Conservation (phyloP, 1,140 invertebrate genomes). For the Aphis craccivora region DNA sequence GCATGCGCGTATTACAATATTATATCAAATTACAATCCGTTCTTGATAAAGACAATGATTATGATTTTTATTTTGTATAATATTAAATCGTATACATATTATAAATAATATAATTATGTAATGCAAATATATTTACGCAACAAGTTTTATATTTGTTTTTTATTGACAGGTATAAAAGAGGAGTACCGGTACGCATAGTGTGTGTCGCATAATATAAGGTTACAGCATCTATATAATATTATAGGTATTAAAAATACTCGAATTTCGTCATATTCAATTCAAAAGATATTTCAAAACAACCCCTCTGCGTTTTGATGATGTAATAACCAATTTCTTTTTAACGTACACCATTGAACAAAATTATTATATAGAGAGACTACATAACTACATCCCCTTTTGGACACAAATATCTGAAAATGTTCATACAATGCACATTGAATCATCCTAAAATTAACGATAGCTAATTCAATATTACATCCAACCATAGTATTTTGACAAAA, state of each 20-base stretch:
- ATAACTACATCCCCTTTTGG: not conserved
- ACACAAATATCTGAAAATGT: not conserved
- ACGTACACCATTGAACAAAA: not conserved
- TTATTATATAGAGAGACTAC: not conserved
- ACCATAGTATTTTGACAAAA: not conserved
- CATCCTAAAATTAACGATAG: not conserved
- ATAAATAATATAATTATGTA: not conserved
- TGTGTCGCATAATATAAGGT: not conserved
- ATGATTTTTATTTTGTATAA: not conserved
- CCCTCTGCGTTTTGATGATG: not conserved
- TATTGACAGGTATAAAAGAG: conserved; percentile 4
- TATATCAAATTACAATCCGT: not conserved
- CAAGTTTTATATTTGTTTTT: conserved; percentile 4
- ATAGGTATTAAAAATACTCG: not conserved
- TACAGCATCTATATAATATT: not conserved
- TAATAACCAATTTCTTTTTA: conserved; percentile 6
- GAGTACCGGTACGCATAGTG: not conserved
- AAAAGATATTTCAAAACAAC: conserved; percentile 26
- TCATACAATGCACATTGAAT: not conserved
- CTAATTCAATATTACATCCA: not conserved
- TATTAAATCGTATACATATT: not conserved
- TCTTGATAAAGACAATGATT: not conserved
- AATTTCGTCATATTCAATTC: conserved; percentile 17
- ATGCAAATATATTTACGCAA: not conserved
- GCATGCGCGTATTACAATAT: not conserved